phyloP scores from a whole-genome alignment of 2,113 vertebrate genomes.

The Addax nasomaculatus region DNA sequence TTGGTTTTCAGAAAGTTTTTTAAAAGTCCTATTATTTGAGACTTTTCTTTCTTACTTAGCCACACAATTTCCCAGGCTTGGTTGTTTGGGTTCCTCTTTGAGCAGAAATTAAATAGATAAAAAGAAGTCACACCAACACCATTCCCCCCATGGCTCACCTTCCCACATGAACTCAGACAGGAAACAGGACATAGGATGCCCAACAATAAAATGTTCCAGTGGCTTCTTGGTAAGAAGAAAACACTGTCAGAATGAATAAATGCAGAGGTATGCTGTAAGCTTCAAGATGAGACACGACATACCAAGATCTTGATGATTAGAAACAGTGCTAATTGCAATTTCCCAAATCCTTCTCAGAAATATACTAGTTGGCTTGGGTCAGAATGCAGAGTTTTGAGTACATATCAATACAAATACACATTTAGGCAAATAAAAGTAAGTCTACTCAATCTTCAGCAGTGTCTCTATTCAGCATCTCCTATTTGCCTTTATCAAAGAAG shows the following conservation, averaged over 20 bases:
- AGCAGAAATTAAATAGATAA: not conserved
- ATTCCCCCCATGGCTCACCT: accelerated
- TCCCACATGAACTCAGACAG: not conserved
- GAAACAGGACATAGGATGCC: not conserved
- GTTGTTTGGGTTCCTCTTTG: not conserved
- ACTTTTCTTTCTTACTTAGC: not conserved
- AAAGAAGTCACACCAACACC: not conserved
- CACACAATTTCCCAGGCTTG: too few species aligned
- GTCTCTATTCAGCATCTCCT: accelerated
- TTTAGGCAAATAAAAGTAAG: not conserved
- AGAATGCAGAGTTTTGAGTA: too few species aligned
- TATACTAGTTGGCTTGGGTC: accelerated
- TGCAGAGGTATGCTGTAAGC: accelerated
- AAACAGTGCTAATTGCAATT: not conserved
- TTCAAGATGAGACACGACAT: accelerated
- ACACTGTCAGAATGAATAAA: not conserved
- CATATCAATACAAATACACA: accelerated
- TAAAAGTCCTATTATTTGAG: not conserved
- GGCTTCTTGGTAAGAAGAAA: not conserved
- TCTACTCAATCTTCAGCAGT: accelerated
- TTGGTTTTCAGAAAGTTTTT: not conserved
- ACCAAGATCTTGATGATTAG: not conserved
- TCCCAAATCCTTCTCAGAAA: not conserved
- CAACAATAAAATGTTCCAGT: not conserved
- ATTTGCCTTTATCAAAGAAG: accelerated